Percentiles rank a stretch among this genome's conserved stretches.
phyloP scores from a whole-genome alignment of 2,797 vertebrate genomes.

The Heterohyrax brucei region DNA sequence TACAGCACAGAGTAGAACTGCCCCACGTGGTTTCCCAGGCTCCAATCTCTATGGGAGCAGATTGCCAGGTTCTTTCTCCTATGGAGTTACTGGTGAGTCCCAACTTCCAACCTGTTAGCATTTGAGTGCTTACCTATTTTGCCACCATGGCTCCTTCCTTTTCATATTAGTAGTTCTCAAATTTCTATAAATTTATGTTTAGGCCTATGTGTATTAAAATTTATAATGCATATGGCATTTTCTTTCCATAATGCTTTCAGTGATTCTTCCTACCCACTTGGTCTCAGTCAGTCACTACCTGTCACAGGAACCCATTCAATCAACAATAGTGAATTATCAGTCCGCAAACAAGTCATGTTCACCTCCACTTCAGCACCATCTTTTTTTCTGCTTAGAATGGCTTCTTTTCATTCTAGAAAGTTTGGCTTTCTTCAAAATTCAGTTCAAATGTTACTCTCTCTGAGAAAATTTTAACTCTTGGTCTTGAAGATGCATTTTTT shows the following conservation, averaged over 20 bases:
- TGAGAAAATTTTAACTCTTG: not conserved
- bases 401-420: not conserved
- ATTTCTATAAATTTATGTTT: slow-evolving; percentile 40
- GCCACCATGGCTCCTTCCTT: not conserved
- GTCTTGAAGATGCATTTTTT: not conserved
- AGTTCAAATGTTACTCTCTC: not conserved
- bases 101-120: not conserved
- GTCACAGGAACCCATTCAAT: not conserved
- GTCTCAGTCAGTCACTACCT: not conserved
- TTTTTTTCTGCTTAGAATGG: not conserved
- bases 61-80: not conserved
- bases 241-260: not conserved
- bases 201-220: not conserved
- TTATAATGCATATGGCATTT: not conserved
- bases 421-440: not conserved
- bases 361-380: not conserved
- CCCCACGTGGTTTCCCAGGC: not conserved
- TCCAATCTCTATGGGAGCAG: not conserved
- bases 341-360: not conserved
- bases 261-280: not conserved
- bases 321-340: not conserved
- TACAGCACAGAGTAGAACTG: not conserved
- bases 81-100: not conserved
- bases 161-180: not conserved
- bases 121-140: no score